These are phyloP conservation scores for Hypanus sabinus DNA, from an alignment of 2,113 vertebrate genomes.

Conservation along the genomic window DNA sequence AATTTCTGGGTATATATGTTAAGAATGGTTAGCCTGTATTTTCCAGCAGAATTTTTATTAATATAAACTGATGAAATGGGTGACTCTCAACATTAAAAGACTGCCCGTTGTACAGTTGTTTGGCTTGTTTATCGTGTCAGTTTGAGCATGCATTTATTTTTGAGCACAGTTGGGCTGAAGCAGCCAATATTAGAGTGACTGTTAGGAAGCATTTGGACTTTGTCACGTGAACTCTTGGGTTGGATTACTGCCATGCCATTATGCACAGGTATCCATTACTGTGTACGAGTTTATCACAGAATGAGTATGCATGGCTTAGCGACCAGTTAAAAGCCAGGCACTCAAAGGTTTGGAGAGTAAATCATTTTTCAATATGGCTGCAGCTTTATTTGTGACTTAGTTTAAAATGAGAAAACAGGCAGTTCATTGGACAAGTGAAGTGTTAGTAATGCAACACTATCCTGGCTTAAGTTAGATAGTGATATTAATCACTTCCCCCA, in stretches of 20 bases:
- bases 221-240: constrained; percentile 10
- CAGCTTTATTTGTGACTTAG: background rate
- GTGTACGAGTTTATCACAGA: background rate
- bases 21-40: background rate
- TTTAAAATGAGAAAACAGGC: background rate
- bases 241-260: constrained; percentile 15
- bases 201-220: background rate
- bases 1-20: background rate
- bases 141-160: background rate
- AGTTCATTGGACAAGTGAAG: background rate
- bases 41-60: background rate
- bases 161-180: background rate
- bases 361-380: background rate
- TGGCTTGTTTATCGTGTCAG: background rate
- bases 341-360: background rate
- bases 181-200: background rate
- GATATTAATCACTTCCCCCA: background rate
- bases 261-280: constrained; percentile 12
- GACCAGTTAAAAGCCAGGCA: background rate
- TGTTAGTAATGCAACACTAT: background rate
- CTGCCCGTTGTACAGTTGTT: background rate
- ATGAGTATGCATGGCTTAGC: background rate
- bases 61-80: background rate
- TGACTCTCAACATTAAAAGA: background rate
- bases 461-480: background rate